Evolutionary conservation across 2,797 vertebrate genomes (phyloP), one percentile per base, ranked within the genome.

Genomic region (Pygocentrus nattereri): DNA sequence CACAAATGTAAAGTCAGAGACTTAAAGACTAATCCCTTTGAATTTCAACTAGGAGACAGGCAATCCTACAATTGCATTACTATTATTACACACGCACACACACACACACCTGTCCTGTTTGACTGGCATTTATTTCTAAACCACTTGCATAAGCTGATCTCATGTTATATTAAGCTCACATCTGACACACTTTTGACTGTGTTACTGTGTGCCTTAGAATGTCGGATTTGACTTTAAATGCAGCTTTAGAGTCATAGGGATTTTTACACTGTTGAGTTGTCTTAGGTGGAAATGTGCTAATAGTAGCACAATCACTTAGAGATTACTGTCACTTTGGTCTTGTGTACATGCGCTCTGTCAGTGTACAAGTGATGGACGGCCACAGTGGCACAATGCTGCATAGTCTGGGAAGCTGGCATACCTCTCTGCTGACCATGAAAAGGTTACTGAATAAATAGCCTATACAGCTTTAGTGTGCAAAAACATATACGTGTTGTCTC

Each of bases 381-480:
- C 81, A 89, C 88, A 87, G 77, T 86, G 81, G 25, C 67, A 69
- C 58, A 69, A 15, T 41, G 31, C 23, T 19, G 13, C 73, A 76
- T 76, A 64, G 19, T 76, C 56, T 49, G 54, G 16, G 30, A 1
- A 65, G 30, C 74, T 76, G 47, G 61, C 61, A 65, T 64, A 8
- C 23, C 52, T 78, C 44, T 31, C n/a, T 31, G 16, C 18, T 81
- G 80, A 81, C 73, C 25, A 73, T 23, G 31, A 64, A 85, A 90
- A 88, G 85, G 86, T 90, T 87, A 87, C 64, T 85, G 74, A 86
- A 86, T 81, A 84, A 85, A 89, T 80, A 85, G 78, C 74, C 25
- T 30, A 16, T 58, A 25, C 30, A 50, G 30, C 75, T 81, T 54
- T 41, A 25, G 64, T 75, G 41, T 41, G 23, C 2, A 34, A 44